Evolutionary conservation across 92 coral and sea anemone genomes (phyloP).

Genomic region (Chrysogorgia sp.): DNA sequence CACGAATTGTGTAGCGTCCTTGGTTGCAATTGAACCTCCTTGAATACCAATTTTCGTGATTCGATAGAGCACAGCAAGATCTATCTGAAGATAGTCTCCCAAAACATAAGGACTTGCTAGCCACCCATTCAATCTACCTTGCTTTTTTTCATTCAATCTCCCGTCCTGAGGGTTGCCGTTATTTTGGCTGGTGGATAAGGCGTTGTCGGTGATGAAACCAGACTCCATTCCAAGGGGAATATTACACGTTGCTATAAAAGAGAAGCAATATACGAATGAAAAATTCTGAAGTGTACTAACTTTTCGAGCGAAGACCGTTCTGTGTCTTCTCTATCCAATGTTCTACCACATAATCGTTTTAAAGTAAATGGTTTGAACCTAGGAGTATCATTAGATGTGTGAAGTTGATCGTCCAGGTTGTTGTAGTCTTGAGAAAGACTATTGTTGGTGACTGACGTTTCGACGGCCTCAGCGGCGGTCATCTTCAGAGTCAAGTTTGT

Average conservation of each 20-base stretch:
- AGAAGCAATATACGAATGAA: not conserved
- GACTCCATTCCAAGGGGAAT: constrained; percentile 79
- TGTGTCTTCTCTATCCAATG: too few species aligned
- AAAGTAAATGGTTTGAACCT: too few species aligned
- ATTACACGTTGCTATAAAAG: constrained; percentile 60
- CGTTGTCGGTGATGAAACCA: constrained; percentile 73
- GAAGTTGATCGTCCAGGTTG: too few species aligned
- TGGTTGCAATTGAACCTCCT: constrained; percentile 48
- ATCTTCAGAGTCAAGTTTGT: too few species aligned
- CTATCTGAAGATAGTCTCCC: constrained; percentile 73
- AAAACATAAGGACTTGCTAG: constrained; percentile 34
- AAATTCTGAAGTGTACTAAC: too few species aligned
- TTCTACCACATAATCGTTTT: too few species aligned
- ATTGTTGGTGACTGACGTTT: too few species aligned
- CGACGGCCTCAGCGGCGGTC: too few species aligned
- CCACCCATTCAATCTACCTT: constrained; percentile 58
- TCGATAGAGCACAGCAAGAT: constrained; percentile 64
- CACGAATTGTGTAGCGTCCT: constrained; percentile 17
- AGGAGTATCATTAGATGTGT: too few species aligned
- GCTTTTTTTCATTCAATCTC: constrained; percentile 38
- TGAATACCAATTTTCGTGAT: constrained; percentile 61
- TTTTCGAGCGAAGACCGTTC: too few species aligned
- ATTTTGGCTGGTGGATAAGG: constrained; percentile 40
- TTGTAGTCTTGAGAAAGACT: too few species aligned
- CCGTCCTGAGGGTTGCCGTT: constrained; percentile 49